These are phyloP conservation scores for Griposia aprilina DNA, from an alignment of 2,888 invertebrate genomes.

Conservation along the genomic window DNA sequence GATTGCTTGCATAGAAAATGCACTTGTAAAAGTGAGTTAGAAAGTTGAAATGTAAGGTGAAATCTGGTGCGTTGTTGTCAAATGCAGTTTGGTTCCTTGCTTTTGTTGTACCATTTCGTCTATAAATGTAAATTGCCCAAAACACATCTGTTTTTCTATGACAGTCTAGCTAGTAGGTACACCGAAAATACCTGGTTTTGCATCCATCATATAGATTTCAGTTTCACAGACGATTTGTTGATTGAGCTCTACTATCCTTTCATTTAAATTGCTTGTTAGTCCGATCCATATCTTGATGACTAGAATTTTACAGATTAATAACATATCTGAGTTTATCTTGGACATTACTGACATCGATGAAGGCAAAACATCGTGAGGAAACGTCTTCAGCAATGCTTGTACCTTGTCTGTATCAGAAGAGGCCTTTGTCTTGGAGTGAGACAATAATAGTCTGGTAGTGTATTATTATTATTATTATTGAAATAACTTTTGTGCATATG, in stretches of 20 bases:
- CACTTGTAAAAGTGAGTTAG: background rate
- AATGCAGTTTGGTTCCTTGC: background rate
- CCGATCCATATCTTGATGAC: background rate
- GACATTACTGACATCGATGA: too few species aligned
- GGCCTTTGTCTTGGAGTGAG: too few species aligned
- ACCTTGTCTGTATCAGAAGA: too few species aligned
- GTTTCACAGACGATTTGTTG: background rate
- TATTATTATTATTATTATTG: too few species aligned
- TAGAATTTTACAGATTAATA: background rate
- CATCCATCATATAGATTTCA: background rate
- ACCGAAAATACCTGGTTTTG: too few species aligned
- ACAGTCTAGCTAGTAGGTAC: too few species aligned
- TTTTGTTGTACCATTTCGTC: background rate
- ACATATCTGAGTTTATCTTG: too few species aligned
- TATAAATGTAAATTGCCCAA: background rate
- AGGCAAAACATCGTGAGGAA: background rate
- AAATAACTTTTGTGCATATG: too few species aligned
- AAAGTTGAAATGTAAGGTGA: background rate
- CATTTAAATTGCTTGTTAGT: background rate
- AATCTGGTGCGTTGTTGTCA: slow-evolving; percentile 25
- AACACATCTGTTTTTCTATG: background rate
- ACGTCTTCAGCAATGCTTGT: too few species aligned
- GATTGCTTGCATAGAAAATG: slow-evolving; percentile 2
- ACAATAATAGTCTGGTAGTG: too few species aligned
- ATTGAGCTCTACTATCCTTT: background rate